Conservation (phyloP, 2,113 vertebrate species). For the Paraplagusia blochii region DNA sequence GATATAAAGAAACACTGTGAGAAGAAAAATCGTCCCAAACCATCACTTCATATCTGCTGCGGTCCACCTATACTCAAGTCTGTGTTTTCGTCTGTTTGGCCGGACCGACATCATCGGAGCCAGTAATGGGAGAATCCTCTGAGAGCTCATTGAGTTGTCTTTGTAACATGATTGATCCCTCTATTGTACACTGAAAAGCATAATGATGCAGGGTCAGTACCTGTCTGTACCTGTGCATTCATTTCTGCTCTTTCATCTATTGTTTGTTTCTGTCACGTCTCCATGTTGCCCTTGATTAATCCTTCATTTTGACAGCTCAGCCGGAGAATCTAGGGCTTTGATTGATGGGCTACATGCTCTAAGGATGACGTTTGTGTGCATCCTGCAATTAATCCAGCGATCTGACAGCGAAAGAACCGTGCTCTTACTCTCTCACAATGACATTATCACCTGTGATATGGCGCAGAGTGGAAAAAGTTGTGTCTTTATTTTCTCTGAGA, state of each 20-base stretch:
- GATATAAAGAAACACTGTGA: conserved; percentile 5
- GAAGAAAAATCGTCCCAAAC: conserved; percentile 19
- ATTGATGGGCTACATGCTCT: conserved; percentile 50
- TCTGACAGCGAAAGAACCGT: conserved; percentile 59
- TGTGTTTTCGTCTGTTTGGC: conserved; percentile 31
- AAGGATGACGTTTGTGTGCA: conserved; percentile 53
- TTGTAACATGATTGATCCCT: conserved; percentile 39
- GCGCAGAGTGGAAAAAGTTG: conserved; percentile 54
- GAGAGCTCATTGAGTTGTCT: conserved; percentile 34
- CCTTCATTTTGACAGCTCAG: conserved; percentile 56
- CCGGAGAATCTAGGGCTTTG: conserved; percentile 44
- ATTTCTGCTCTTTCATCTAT: conserved; percentile 33
- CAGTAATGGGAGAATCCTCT: conserved; percentile 31
- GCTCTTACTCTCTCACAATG: conserved; percentile 51
- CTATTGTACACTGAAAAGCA: conserved; percentile 35
- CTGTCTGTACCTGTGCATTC: conserved; percentile 25
- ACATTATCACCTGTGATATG: conserved; percentile 58
- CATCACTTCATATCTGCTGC: conserved; percentile 29
- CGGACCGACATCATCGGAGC: conserved; percentile 42
- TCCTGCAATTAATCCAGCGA: conserved; percentile 61
- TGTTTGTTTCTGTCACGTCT: conserved; percentile 55
- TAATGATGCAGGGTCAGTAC: conserved; percentile 27
- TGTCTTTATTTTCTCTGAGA: conserved; percentile 70
- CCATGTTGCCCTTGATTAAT: conserved; percentile 49
- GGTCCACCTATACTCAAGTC: conserved; percentile 45